Base-by-base conservation (phyloP, 2,888 invertebrate species). In the Oeneis ivallda region DNA sequence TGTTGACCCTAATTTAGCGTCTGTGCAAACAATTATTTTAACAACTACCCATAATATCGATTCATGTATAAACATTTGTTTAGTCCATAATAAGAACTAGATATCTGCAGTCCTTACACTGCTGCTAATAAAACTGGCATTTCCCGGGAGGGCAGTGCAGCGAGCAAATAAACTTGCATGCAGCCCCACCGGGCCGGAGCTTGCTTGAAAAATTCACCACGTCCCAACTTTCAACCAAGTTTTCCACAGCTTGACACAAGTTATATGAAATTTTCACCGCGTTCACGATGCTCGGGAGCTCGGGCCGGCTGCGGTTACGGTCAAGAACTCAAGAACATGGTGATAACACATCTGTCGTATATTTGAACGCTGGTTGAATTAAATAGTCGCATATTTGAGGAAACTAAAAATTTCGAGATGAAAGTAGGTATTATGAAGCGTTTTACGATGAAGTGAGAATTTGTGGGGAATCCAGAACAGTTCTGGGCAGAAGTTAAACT, bases 131-230 rank as follows among this genome's bases (percentile, higher is more conserved):
- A 39, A 58, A 43, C 32, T 26, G 15, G 58, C 15, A 45, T 45
- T 32, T 45, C 45, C 15, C 58, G 4, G 1, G 58, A 34, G 58
- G n/a, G 13, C 39, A 54, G 15, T 39, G 56, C 53, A 34, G n/a
- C 41, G 56, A 41, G 39, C 58, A 7, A 47, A 34, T 49, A 49
- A 50, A 60, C 34, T 49, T 19, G 13, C 49, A 34, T 15, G 10
- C 17, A 61, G 39, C 39, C 45, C 45, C 54, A 34, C 8, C 11
- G 64, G 52, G 58, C 53, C 26, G 32, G 62, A 67, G 45, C 59
- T 63, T 43, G 43, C 53, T 71, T 69, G 69, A 73, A 73, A 72
- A 71, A 70, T 71, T 71, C 70, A 67, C 69, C 73, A 67, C 72
- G 66, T 71, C 63, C 56, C 67, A 69, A 66, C 66, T 70, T 71